Conservation (phyloP, 2,113 vertebrate genomes). For the Oriolus oriolus region DNA sequence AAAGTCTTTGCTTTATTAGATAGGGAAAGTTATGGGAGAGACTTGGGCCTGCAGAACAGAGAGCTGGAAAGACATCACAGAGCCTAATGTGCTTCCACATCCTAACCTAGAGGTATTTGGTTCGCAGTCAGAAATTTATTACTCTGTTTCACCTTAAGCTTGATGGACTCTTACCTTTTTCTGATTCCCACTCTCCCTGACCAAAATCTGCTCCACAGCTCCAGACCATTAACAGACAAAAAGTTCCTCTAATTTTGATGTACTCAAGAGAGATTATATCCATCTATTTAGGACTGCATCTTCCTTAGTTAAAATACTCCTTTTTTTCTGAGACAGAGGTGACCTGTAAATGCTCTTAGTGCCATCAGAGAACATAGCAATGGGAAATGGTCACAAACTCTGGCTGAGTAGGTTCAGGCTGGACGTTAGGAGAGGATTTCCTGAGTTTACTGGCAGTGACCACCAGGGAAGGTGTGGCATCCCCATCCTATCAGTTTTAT, state of each 20-base stretch:
- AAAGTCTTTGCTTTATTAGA: background rate
- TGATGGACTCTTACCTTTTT: background rate
- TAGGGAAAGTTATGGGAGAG: background rate
- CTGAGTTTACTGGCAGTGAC: background rate
- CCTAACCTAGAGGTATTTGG: background rate
- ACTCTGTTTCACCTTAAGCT: background rate
- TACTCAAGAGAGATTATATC: background rate
- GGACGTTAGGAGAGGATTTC: background rate
- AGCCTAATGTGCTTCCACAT: background rate
- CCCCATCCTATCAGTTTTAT: background rate
- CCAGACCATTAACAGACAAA: background rate
- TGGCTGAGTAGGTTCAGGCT: background rate
- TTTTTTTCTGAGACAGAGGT: background rate
- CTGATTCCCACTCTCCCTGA: background rate
- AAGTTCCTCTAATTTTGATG: background rate
- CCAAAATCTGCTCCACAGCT: background rate
- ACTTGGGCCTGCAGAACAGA: background rate
- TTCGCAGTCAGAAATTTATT: background rate
- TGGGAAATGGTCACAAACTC: background rate
- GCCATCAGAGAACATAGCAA: background rate
- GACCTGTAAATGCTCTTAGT: background rate
- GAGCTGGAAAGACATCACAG: background rate
- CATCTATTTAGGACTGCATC: background rate
- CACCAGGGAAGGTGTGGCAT: background rate
- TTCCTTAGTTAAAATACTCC: background rate